These are phyloP conservation scores for Catostomus latipinnis DNA, from an alignment of 2,797 vertebrate genomes.

Conservation along the genomic window DNA sequence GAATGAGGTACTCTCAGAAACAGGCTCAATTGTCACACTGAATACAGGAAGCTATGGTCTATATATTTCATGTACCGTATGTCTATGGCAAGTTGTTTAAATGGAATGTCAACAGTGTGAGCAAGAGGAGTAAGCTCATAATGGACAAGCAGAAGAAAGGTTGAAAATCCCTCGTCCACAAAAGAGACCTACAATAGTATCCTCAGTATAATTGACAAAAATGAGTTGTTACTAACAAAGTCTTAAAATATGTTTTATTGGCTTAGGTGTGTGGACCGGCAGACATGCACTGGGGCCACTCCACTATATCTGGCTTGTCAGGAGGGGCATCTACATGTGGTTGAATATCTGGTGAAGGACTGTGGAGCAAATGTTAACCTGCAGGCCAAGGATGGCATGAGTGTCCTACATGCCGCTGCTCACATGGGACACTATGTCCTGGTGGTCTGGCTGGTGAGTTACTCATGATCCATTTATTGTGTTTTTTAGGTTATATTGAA, in stretches of 20 bases:
- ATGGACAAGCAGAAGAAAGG: no score
- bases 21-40: no score
- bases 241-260: not conserved
- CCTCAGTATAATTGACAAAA: no score
- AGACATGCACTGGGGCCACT: constrained; percentile 78
- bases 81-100: no score
- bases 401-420: constrained; percentile 81
- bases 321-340: constrained; percentile 83
- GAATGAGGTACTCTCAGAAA: no score
- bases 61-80: no score
- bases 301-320: constrained; percentile 88
- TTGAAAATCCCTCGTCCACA: no score
- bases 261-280: constrained; percentile 77
- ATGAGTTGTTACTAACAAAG: no score
- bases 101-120: no score
- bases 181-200: no score
- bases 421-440: constrained; percentile 82
- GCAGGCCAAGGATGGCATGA: constrained; percentile 85
- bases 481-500: not conserved
- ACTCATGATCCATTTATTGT: not conserved
- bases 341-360: constrained; percentile 82
- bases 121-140: no score
- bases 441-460: constrained; percentile 86
- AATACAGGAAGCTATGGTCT: no score
- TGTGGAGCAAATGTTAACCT: constrained; percentile 78